Percentiles rank a stretch among this genome's conserved stretches.
phyloP scores from a whole-genome alignment of 1,140 invertebrate genomes.

The Heterodera schachtii region DNA sequence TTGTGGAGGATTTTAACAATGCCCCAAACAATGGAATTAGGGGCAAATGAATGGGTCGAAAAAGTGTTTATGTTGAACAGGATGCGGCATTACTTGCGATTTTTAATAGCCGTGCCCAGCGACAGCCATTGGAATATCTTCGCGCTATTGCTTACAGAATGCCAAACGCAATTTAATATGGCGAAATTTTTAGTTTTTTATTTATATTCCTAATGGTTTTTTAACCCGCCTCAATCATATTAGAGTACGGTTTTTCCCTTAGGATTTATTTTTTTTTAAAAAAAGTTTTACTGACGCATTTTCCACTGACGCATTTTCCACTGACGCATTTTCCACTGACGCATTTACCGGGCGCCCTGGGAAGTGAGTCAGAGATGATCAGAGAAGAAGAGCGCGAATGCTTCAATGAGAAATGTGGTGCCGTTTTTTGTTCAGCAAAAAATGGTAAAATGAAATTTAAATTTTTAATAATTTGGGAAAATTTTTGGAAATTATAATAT shows the following conservation, averaged over 20 bases:
- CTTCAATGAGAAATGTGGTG: too few relatives aligned
- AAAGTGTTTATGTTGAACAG: constrained; percentile 10
- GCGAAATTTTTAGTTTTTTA: neutral
- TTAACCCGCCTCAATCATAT: neutral
- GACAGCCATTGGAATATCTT: constrained; percentile 7
- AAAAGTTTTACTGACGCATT: constrained; percentile 2
- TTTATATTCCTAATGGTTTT: neutral
- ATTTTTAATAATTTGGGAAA: too few relatives aligned
- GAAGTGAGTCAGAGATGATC: too few relatives aligned
- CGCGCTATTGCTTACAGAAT: constrained; percentile 15
- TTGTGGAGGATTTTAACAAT: constrained; percentile 4
- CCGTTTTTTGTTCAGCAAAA: too few relatives aligned
- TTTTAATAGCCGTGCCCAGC: neutral
- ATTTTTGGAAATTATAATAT: too few relatives aligned
- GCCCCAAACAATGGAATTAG: constrained; percentile 4
- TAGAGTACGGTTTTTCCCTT: neutral
- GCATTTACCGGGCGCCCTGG: neutral
- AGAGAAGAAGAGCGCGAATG: too few relatives aligned
- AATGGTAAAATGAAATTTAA: too few relatives aligned
- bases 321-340: constrained; percentile 2
- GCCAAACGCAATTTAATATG: neutral
- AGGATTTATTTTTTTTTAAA: neutral
- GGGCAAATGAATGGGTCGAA: neutral
- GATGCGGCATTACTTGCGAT: neutral
- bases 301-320: constrained; percentile 16